Base-by-base conservation (phyloP, 2,113 vertebrate genomes). In the Promerops cafer region DNA sequence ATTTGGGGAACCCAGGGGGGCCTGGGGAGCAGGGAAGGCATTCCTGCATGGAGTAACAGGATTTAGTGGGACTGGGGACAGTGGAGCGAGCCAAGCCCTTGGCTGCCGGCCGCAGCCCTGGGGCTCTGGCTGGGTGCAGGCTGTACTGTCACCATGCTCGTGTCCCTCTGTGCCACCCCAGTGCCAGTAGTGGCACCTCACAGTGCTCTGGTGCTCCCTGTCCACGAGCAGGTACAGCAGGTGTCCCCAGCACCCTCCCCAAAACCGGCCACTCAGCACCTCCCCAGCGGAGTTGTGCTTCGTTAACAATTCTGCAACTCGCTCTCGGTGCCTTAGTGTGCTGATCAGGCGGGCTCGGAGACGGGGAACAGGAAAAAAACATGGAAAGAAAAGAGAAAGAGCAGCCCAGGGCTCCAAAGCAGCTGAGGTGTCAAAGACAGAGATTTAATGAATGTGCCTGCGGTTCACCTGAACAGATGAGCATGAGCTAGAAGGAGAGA, bases 361-460 rank as follows among this genome's bases (percentile, higher is more conserved):
- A 94, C 74, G 94, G 91, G 89, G 85, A 85, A 61, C 63, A 35
- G 60, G 68, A 33, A 56, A 93, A 66, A 74, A 83, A 78, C 70
- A 27, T 26, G 57, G 89, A 87, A 93, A 92, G 87, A 87, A 81
- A 95, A 94, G 96, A 95, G 92, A 94, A 91, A 91, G 95, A 94
- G 94, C 83, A 94, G 97, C 96, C 96, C 95, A 95, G 92, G 96
- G 97, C 97, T 90, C 78, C 92, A 94, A 96, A 97, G 89, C 97
- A 97, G 97, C 97, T 96, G 97, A 97, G 97, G 96, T 97, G 97
- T 97, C 97, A 97, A 96, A 97, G 97, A 97, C 96, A 95, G 95
- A 97, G 97, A 97, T 96, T 97, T 97, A 97, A 97, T 97, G 97
- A 97, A 96, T 97, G 94, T 79, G 96, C 97, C 97, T 96, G 96